Evolutionary conservation across 1,140 invertebrate species (phyloP).

Genomic region (Phortica variegata): DNA sequence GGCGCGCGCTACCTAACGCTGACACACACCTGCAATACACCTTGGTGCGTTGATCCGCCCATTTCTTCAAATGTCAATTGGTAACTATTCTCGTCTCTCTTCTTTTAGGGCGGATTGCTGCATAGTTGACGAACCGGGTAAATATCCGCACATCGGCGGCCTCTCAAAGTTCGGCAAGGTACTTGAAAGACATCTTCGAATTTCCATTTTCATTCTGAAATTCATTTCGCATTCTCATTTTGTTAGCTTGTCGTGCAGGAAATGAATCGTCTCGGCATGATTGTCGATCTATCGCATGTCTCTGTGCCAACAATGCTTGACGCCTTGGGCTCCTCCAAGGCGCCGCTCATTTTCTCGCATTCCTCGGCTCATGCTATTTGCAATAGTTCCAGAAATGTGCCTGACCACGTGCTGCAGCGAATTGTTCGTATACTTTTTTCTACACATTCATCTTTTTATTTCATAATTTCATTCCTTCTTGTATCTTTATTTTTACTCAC

Average conservation of each 20-base stretch:
- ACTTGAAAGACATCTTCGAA: constrained; percentile 36
- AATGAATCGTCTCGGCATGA: constrained; percentile 88
- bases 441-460: constrained; percentile 1
- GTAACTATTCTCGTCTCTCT: not conserved
- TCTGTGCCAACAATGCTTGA: constrained; percentile 78
- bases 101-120: constrained; percentile 70
- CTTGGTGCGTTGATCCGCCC: constrained; percentile 66
- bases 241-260: constrained; percentile 75
- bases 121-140: constrained; percentile 67
- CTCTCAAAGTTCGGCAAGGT: constrained; percentile 78
- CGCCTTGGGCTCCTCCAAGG: constrained; percentile 70
- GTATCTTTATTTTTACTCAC: constrained; percentile 4
- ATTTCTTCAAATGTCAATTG: not conserved
- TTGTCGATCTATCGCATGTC: constrained; percentile 87
- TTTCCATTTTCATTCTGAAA: constrained; percentile 2
- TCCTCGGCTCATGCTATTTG: constrained; percentile 83
- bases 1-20: constrained; percentile 82
- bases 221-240: constrained; percentile 1
- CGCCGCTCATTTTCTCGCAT: constrained; percentile 88
- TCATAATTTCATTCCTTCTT: too few species aligned
- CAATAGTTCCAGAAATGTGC: constrained; percentile 82
- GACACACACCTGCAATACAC: constrained; percentile 85
- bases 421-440: constrained; percentile 64
- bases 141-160: constrained; percentile 68
- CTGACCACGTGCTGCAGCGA: constrained; percentile 75